Percentiles rank a stretch among this genome's conserved stretches.
Conservation (phyloP, 2,797 vertebrate species). For the Agapornis canus region DNA sequence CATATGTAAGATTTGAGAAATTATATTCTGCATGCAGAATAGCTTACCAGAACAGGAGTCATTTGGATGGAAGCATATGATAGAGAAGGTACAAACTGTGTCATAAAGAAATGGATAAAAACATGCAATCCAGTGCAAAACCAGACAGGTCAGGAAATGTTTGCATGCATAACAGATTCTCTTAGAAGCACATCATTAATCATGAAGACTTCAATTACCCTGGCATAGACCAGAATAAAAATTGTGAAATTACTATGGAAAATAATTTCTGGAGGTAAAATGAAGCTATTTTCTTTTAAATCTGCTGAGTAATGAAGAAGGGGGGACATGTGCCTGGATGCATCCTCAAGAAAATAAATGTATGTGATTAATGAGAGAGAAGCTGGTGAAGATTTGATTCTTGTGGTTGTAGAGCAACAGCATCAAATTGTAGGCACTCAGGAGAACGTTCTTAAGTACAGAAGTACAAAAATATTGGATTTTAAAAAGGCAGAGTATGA, state of each 20-base stretch:
- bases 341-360: slow-evolving; percentile 24
- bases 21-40: not conserved
- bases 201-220: slow-evolving; percentile 47
- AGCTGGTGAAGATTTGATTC: slow-evolving; percentile 34
- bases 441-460: slow-evolving; percentile 43
- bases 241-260: slow-evolving; percentile 23
- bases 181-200: slow-evolving; percentile 47
- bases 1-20: not conserved
- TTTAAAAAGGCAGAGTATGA: slow-evolving; percentile 24
- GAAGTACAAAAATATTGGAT: slow-evolving; percentile 46
- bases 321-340: not conserved
- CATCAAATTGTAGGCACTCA: slow-evolving; percentile 9
- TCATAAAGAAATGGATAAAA: slow-evolving; percentile 9
- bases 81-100: not conserved
- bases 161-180: slow-evolving; percentile 16
- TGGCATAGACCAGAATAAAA: slow-evolving; percentile 1
- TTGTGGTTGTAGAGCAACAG: not conserved
- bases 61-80: not conserved
- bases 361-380: slow-evolving; percentile 36
- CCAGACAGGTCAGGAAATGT: not conserved
- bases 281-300: slow-evolving; percentile 43
- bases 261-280: slow-evolving; percentile 41
- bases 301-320: not conserved
- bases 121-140: not conserved
- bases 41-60: not conserved